Base-by-base conservation (phyloP, 2,113 vertebrate genomes). In the Sinocyclocheilus maitianheensis region DNA sequence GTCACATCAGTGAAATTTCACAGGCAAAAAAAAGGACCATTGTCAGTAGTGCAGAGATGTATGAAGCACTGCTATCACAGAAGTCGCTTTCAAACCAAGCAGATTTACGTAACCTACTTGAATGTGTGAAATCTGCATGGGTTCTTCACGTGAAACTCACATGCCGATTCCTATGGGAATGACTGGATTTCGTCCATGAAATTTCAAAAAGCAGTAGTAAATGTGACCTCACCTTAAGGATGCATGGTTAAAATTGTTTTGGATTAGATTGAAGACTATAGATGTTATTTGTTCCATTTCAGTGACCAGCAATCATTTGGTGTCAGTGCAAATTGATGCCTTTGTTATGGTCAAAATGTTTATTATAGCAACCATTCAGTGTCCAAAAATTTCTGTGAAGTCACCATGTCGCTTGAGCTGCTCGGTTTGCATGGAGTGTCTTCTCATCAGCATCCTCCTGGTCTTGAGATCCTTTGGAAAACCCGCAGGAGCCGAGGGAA, bases 391-490 rank as follows among this genome's bases (percentile, higher is more conserved):
- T 58, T 90, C 60, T 80, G 94, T 94, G 90, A 96, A 94, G 88
- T 94, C 94, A 13, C 95, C 94, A 46, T 94, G 85, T 14, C 95
- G 94, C 88, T 96, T 96, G 87, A 97, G 96, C 92, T 97, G 96
- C 84, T 98, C 95, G 0, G 95, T 96, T 93, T 96, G 97, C 88
- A 97, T 94, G 4, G 97, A 99, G 84, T 98, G 97, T 89, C 97
- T 96, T 89, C 97, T 94, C 85, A 96, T 87, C 11, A 98, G 91
- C 91, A 93, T 95, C 90, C 95, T 96, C 0, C 91, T 95, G 55
- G 82, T 95, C 91, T 94, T 95, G 67, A 91, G 88, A 30, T 97
- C 96, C 71, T 93, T 97, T 3, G 96, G 96, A n/a, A 93, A 94
- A 1, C 92, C 85, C 5, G 97, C 77, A 26, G 97, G 96, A 84